Base-by-base conservation (phyloP, 2,113 vertebrate species). In the Hipposideros armiger region DNA sequence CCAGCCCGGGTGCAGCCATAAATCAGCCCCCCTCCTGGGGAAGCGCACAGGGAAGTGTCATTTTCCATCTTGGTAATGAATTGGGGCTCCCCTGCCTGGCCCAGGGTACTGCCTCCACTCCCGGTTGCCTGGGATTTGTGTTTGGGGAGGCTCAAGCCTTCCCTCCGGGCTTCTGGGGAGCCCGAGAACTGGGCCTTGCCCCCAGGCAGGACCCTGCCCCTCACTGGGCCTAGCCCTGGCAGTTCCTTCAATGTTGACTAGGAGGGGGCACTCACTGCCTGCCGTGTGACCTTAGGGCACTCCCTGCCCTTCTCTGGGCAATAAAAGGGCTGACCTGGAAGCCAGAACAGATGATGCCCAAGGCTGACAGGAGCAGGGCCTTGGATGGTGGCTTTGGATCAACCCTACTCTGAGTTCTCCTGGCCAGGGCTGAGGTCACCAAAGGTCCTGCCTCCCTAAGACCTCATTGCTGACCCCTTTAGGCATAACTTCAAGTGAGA, bases 31-130 rank as follows among this genome's bases (percentile, higher is more conserved):
- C 96, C 93, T 96, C 94, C 64, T 32, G 81, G 96, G 95, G 92
- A 81, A 42, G 70, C 58, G 73, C 24, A 0, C 3, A 1, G 58
- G 73, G 60, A 90, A 67, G 96, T 74, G 97, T 97, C 97, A 84
- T 97, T 96, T 97, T 96, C 97, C 88, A 96, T 97, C 93, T 89
- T 87, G 92, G 95, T 97, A 97, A 98, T 97, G 96, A 97, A 97
- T 96, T 67, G 97, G 95, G 96, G 95, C 87, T 97, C 87, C 96
- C 97, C 96, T 95, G 92, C 96, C 96, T 88, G 91, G 97, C 90
- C 81, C 85, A 3, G 66, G 50, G 73, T 6, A 0, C 32, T 0
- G n/a, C 58, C 11, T 47, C 40, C 0, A 28, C 73, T 81, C 1
- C 45, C 56, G 40, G 87, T 28, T 56, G 66, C 90, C 62, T 17